Base-by-base conservation (phyloP, 2,797 vertebrate species). In the Spinibarbus caldwelli region DNA sequence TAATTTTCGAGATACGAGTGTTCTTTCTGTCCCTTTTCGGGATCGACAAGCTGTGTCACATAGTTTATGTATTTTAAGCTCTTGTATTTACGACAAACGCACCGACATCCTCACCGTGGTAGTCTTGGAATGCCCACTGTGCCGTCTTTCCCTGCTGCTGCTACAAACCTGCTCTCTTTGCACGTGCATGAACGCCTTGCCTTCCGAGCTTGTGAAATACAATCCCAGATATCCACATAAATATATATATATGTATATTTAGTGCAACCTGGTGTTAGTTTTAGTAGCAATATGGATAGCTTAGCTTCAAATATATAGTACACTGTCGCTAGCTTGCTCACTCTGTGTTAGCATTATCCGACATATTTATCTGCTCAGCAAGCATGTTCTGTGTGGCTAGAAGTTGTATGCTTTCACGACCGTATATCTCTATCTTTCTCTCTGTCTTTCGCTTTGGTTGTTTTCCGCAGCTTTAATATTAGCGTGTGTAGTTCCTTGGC, bases 161-260 rank as follows among this genome's bases (percentile, higher is more conserved):
- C 88, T 92, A 89, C 92, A 87, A 92, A 92, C 93, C 93, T 84
- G 93, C 94, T 94, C 90, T 91, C 92, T 93, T 93, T 95, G 95
- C 95, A 95, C 92, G 94, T 96, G 95, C 95, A 96, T 96, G 95
- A 64, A 90, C 81, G 92, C 94, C 91, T 94, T 89, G 93, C 94
- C 90, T 93, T 86, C 36, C 59, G 90, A 91, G 94, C 93, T 94
- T 93, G 93, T 92, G 91, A 91, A 90, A 90, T 92, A 85, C 88
- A 72, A 92, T 91, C 89, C 89, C 91, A 91, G 92, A 92, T 93
- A 93, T 93, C 15, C 76, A 78, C 4, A 77, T n/a, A 73, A 7
- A 38, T 38, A 38, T 72, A 70, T 26, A 64, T 49, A 71, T 72
- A 76, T 76, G 62, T 82, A 54, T 83, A 83, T 64, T 85, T 91